Base-by-base conservation (phyloP, 2,888 invertebrate species). In the Tyria jacobaeae region DNA sequence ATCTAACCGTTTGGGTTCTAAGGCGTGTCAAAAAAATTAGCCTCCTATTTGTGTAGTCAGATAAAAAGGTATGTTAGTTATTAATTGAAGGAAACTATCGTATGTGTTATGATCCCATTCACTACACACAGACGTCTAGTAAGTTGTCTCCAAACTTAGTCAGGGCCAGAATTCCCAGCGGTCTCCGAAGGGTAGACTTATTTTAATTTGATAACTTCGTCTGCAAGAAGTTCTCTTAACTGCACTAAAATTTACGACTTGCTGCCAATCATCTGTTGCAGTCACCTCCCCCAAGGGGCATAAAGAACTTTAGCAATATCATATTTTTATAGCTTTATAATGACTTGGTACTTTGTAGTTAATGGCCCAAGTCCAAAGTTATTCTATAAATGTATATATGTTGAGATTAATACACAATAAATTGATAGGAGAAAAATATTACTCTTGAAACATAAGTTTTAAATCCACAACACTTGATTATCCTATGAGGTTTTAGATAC, bases 241-340 rank as follows among this genome's bases (percentile, higher is more conserved):
- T 44, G 44, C 55, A 44, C 44, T 55, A 17, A 55, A 55, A 55
- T 31, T 55, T 55, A 55, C 44, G 55, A 34, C 53, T 53, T n/a
- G 35, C 14, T 21, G 17, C 31, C 12, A 31, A 54, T 41, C 41
- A 54, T 41, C 41, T 54, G 54, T 27, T 41, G 21, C 31, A 54
- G 41, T 17, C 17, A n/a, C 17, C 12, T 9, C 27, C 14, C 17
- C 53, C n/a, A 21, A 31, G 41, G 44, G 41, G 44, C 31, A 34
- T 14, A 49, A 49, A 35, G 37, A 35, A 53, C 39, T 53, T 53
- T 27, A 3, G 12, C n/a, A n/a, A 24, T 5, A 39, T 25, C n/a
- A 53, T 39, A n/a, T 49, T 53, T 31, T 55, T 44, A 34, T 44
- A 15, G 31, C 21, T 55, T 31, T 55, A 24, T 44, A 44, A 44